Percentiles rank a stretch among this genome's conserved stretches.
phyloP scores from a whole-genome alignment of 2,797 vertebrate species.

The Anableps anableps region DNA sequence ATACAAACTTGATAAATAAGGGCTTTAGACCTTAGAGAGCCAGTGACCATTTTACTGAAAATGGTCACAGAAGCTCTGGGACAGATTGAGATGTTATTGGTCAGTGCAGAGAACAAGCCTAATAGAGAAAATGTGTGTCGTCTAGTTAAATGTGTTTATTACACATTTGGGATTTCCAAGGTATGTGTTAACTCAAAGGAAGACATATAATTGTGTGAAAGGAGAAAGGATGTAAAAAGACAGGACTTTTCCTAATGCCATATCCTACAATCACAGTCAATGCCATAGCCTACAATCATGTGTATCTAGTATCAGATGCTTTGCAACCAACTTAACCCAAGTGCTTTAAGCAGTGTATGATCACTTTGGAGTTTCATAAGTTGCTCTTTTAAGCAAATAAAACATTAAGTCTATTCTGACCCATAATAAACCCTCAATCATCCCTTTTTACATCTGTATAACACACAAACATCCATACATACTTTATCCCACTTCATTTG shows the following conservation, averaged over 20 bases:
- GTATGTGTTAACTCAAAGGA: neutral
- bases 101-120: slow-evolving; percentile 1
- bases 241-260: slow-evolving; percentile 17
- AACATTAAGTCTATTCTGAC: slow-evolving; percentile 43
- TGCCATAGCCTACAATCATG: too few relatives aligned
- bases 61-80: neutral
- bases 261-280: slow-evolving; percentile 24
- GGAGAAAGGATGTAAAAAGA: slow-evolving; percentile 15
- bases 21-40: too few relatives aligned
- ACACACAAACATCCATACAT: too few relatives aligned
- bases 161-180: neutral
- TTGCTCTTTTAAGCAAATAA: slow-evolving; percentile 34
- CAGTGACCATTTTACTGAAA: too few relatives aligned
- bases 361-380: slow-evolving; percentile 34
- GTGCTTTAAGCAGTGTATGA: slow-evolving; percentile 36
- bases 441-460: neutral
- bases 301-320: slow-evolving; percentile 29
- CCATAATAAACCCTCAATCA: slow-evolving; percentile 11
- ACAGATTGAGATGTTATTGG: neutral
- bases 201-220: neutral
- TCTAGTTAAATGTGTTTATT: neutral
- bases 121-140: neutral
- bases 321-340: slow-evolving; percentile 15
- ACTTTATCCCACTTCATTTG: too few relatives aligned
- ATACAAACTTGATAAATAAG: too few relatives aligned